A percentile compares a stretch with the other conserved stretches of the same genome.
phyloP scores from a whole-genome alignment of 2,113 vertebrate species.

The Stictonetta naevosa region DNA sequence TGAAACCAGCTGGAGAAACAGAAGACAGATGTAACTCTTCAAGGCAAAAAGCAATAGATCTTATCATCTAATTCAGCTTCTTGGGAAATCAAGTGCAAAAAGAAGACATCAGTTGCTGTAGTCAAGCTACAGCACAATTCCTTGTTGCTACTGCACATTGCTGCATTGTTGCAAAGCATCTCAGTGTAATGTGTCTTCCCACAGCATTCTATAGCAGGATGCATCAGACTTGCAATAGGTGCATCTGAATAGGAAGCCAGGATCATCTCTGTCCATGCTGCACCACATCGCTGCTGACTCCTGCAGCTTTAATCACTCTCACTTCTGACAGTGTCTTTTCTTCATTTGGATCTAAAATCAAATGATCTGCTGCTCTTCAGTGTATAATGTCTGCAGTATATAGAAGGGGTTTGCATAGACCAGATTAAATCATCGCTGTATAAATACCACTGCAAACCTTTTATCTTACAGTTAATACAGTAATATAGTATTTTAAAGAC shows the following conservation, averaged over 20 bases:
- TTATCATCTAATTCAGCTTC: not conserved
- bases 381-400: not conserved
- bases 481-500: not conserved
- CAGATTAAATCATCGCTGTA: not conserved
- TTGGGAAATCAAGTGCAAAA: not conserved
- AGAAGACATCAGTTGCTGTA: not conserved
- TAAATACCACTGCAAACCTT: not conserved
- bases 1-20: conserved; percentile 12
- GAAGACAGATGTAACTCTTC: not conserved
- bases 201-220: not conserved
- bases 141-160: not conserved
- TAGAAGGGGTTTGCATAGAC: not conserved
- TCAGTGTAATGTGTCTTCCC: not conserved
- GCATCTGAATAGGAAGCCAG: not conserved
- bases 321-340: not conserved
- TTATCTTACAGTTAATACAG: not conserved
- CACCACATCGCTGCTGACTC: not conserved
- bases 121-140: not conserved
- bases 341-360: not conserved
- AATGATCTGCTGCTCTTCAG: not conserved
- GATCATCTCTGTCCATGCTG: fast-evolving
- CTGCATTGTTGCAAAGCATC: fast-evolving
- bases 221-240: fast-evolving
- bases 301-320: not conserved
- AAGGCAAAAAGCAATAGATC: conserved; percentile 7